phyloP scores from a whole-genome alignment of 2,113 vertebrate genomes.

The Scytalopus superciliaris region DNA sequence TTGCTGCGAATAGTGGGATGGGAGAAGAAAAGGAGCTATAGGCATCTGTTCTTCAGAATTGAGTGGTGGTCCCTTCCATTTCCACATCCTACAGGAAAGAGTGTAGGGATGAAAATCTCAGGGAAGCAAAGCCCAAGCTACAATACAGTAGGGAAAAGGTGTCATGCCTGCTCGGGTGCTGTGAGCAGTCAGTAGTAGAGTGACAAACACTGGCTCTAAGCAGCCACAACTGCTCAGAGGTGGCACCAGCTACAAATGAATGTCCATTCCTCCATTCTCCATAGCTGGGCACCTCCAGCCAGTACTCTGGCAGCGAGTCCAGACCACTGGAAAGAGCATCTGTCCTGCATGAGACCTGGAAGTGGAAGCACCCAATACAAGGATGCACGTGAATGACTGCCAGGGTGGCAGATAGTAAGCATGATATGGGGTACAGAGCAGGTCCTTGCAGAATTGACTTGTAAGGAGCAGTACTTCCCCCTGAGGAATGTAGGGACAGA shows the following conservation, averaged over 20 bases:
- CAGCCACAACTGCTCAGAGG: background rate
- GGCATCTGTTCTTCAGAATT: background rate
- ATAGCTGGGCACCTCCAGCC: background rate
- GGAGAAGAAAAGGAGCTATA: background rate
- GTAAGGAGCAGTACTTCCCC: background rate
- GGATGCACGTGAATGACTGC: accelerated
- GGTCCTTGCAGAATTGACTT: background rate
- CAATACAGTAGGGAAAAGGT: background rate
- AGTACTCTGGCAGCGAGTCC: background rate
- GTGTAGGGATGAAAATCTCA: background rate
- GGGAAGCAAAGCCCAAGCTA: background rate
- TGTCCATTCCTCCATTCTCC: accelerated
- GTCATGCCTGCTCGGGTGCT: background rate
- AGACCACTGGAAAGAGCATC: background rate
- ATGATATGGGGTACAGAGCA: background rate
- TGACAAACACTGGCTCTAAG: background rate
- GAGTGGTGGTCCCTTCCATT: background rate
- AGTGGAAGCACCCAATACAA: background rate
- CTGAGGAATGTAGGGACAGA: background rate
- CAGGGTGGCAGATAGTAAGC: background rate
- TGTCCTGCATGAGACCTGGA: background rate
- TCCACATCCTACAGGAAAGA: background rate
- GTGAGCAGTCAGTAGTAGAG: accelerated
- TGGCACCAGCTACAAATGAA: background rate
- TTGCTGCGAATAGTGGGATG: background rate